These are phyloP conservation scores for Octodon degus DNA, from an alignment of 2,113 vertebrate species.

Conservation along the genomic window DNA sequence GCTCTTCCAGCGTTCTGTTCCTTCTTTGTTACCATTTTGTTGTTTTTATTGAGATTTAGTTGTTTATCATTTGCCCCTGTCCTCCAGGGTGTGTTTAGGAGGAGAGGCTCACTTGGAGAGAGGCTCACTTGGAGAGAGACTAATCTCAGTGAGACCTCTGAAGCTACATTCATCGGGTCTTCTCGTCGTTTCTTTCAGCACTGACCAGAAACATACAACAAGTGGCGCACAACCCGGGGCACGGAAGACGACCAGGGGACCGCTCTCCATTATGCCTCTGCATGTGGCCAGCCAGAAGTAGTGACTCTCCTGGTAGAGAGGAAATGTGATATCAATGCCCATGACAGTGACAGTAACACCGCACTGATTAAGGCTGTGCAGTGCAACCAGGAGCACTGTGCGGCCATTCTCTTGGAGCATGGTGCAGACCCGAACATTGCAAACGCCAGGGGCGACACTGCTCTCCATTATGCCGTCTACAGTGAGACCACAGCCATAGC, in stretches of 20 bases:
- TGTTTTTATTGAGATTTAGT: neutral
- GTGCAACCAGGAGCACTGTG: conserved; percentile 91
- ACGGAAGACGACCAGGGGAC: too few relatives aligned
- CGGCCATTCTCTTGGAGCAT: conserved; percentile 88
- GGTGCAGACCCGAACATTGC: conserved; percentile 89
- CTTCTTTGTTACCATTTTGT: neutral
- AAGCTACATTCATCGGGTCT: too few relatives aligned
- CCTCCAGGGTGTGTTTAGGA: too few relatives aligned
- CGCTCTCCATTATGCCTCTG: conserved; percentile 94
- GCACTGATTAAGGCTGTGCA: conserved; percentile 96
- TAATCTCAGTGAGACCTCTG: too few relatives aligned
- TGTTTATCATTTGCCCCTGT: neutral
- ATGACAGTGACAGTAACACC: conserved; percentile 91
- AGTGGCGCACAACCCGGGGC: too few relatives aligned
- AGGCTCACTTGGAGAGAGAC: too few relatives aligned
- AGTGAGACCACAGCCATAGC: conserved; percentile 83
- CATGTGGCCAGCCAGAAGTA: conserved; percentile 89
- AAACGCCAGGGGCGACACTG: conserved; percentile 90
- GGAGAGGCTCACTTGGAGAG: too few relatives aligned
- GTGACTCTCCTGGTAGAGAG: conserved; percentile 91
- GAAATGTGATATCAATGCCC: conserved; percentile 92
- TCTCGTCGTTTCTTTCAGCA: too few relatives aligned
- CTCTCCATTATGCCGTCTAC: conserved; percentile 91
- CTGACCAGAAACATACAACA: too few relatives aligned
- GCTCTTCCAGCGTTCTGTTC: neutral